Base-by-base conservation (phyloP, 2,888 invertebrate species). In the Tortricodes alternella region DNA sequence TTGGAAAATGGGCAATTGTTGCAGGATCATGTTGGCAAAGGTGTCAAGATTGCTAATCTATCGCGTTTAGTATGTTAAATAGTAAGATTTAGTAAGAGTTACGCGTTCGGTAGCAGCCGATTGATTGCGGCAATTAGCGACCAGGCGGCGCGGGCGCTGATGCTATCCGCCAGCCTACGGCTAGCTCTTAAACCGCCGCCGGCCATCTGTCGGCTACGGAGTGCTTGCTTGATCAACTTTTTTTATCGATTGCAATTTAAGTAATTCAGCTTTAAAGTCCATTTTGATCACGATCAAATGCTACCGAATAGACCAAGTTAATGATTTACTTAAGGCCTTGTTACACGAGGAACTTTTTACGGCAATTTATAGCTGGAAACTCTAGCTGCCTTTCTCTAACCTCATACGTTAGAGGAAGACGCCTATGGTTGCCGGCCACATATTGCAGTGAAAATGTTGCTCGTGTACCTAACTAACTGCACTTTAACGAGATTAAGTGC, bases 101-200 rank as follows among this genome's bases (percentile, higher is more conserved):
- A 15, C 11, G 32, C 29, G 56, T 41, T 37, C 44, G 37, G 29
- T 23, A 29, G 56, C 55, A 13, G 46, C 32, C 15, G 38, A 49
- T 16, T 50, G 56, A 50, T 56, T 35, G 50, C 49, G 13, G 44
- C 50, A 50, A 56, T 56, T 56, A 56, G 49, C 44, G 55, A 27
- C 27, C 7, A n/a, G 23, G 52, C 46, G 32, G 41, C 56, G 41
- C 52, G 46, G 34, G 43, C 41, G 35, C 41, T 23, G 49, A 35
- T 53, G 38, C 23, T 56, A 56, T 56, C 55, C 13, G 35, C 48
- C 21, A 3, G 34, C 34, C 7, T 35, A 35, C 16, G 15, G 21
- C 21, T 13, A 8, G 21, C 23, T 37, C 56, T 44, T 38, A 50
- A 44, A 38, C 35, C 27, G 29, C 29, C n/a, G 21, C 35, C 49